These are phyloP conservation scores for Dromococcyx pavoninus DNA, from an alignment of 2,797 vertebrate genomes.

Conservation along the genomic window DNA sequence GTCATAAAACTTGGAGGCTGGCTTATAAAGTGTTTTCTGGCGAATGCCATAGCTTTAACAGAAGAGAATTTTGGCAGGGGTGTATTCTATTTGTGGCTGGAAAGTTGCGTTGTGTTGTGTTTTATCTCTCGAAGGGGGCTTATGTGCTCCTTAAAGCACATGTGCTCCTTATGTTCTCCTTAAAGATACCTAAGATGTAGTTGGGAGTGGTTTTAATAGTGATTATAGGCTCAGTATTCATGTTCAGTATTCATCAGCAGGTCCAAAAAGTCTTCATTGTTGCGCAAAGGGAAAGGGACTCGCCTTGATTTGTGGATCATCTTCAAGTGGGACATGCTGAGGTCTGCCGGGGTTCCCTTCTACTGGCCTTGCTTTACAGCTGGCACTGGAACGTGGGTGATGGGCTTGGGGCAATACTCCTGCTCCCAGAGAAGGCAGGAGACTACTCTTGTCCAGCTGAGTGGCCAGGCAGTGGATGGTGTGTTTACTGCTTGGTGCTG, in stretches of 20 bases:
- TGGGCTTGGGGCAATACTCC: rapidly evolving
- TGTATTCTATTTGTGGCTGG: not conserved
- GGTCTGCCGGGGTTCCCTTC: not conserved
- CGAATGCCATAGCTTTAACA: not conserved
- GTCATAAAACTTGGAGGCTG: not conserved
- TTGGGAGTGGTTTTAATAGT: not conserved
- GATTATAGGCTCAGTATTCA: not conserved
- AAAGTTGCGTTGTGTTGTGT: not conserved
- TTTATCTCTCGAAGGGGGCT: not conserved
- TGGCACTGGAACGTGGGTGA: not conserved
- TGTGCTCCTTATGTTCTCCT: not conserved
- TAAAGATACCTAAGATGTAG: constrained; percentile 26
- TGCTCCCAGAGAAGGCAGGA: not conserved
- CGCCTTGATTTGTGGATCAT: not conserved
- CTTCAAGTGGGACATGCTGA: not conserved
- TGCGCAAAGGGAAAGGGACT: not conserved
- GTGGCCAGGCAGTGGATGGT: rapidly evolving
- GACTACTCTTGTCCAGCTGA: not conserved
- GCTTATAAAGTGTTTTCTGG: not conserved
- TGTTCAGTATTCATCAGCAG: not conserved
- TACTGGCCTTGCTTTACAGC: not conserved
- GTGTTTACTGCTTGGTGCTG: not conserved
- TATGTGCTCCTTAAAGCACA: constrained; percentile 2
- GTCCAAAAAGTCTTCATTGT: not conserved
- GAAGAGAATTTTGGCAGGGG: constrained; percentile 25